phyloP scores from a whole-genome alignment of 2,113 vertebrate genomes.

The Crypturellus undulatus region DNA sequence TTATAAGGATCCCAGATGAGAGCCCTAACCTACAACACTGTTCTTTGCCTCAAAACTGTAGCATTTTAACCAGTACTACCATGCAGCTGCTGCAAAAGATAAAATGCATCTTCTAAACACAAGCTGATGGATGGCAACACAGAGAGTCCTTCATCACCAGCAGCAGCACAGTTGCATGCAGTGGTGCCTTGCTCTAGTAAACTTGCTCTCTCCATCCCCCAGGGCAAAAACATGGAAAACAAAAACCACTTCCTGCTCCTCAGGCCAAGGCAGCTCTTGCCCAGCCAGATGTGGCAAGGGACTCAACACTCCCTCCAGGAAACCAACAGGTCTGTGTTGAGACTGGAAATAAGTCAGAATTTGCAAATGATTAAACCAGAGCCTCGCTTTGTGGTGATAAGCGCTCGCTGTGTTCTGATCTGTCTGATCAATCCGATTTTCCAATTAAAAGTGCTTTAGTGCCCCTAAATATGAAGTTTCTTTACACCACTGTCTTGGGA shows the following conservation, averaged over 20 bases:
- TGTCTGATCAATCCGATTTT: not conserved
- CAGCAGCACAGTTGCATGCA: not conserved
- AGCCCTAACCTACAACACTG: not conserved
- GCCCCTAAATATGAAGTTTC: not conserved
- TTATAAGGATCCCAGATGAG: not conserved
- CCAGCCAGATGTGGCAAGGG: not conserved
- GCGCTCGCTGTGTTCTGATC: not conserved
- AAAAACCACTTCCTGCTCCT: not conserved
- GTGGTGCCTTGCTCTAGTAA: not conserved
- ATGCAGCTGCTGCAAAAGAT: not conserved
- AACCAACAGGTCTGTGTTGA: not conserved
- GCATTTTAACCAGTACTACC: not conserved
- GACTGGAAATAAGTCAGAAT: not conserved
- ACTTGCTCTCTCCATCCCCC: not conserved
- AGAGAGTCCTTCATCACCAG: not conserved
- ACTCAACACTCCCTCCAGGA: not conserved
- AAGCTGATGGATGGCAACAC: not conserved
- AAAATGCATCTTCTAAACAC: not conserved
- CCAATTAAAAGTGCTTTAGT: not conserved
- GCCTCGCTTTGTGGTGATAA: not conserved
- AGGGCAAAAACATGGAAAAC: not conserved
- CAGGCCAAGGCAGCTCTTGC: not conserved
- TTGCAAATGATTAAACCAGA: not conserved
- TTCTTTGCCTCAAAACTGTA: not conserved
- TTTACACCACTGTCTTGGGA: not conserved